Evolutionary conservation across 23 tunicate species (phyloP).

Genomic region (Diplosoma virens): DNA sequence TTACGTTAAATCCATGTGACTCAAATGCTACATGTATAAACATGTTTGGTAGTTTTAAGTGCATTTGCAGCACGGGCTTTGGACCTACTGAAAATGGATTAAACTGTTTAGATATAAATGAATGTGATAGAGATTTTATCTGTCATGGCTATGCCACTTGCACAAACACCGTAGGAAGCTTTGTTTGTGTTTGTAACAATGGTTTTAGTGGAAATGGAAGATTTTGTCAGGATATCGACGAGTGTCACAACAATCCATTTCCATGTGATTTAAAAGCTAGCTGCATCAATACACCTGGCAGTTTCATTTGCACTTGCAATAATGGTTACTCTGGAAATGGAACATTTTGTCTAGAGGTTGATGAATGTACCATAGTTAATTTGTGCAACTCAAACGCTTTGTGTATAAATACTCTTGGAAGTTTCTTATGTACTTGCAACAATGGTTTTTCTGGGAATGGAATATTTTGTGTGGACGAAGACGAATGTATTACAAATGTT

Average conservation of each 20-base stretch:
- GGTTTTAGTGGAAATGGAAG: constrained; percentile 28
- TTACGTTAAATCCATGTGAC: constrained; percentile 3
- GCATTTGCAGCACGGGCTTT: constrained; percentile 26
- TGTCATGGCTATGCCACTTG: constrained; percentile 41
- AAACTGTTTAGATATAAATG: constrained; percentile 31
- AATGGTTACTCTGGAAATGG: constrained; percentile 41
- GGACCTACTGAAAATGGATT: background rate
- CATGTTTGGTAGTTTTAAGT: constrained; percentile 18
- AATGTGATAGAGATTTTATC: constrained; percentile 17
- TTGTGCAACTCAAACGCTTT: constrained; percentile 16
- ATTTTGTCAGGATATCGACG: constrained; percentile 12
- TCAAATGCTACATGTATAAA: constrained; percentile 27
- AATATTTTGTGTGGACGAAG: constrained; percentile 6
- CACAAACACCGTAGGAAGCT: constrained; percentile 34
- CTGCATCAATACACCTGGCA: constrained; percentile 30
- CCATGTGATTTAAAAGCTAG: constrained; percentile 27
- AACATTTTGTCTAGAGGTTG: constrained; percentile 2
- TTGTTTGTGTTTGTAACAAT: constrained; percentile 14
- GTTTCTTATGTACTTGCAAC: constrained; percentile 28
- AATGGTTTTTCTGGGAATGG: constrained; percentile 42
- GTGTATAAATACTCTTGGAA: constrained; percentile 33
- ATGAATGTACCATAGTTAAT: constrained; percentile 12
- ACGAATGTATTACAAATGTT: constrained; percentile 31
- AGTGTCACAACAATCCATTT: too few species aligned
- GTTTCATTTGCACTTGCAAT: constrained; percentile 23